A percentile compares a stretch with the other conserved stretches of the same genome.
These are phyloP conservation scores for Rhopalosiphum padi DNA, from an alignment of 1,140 invertebrate genomes.

Conservation along the genomic window DNA sequence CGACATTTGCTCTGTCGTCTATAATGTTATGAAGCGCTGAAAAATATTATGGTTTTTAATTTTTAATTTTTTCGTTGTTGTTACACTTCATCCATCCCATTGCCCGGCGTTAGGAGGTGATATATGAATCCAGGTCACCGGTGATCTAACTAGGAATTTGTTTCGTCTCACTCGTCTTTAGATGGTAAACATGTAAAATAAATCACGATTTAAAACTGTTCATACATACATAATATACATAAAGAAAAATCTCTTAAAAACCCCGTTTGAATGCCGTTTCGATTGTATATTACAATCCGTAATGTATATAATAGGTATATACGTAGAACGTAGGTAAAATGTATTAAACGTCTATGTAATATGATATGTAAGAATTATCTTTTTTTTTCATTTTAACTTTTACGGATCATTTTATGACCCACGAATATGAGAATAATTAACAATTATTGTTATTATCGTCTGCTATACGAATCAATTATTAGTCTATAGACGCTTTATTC, in stretches of 20 bases:
- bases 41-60: neutral
- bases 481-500: neutral
- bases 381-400: neutral
- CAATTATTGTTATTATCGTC: neutral
- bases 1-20: neutral
- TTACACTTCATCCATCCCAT: neutral
- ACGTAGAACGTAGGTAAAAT: neutral
- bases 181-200: neutral
- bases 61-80: neutral
- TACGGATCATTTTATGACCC: neutral
- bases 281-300: neutral
- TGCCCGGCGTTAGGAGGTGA: neutral
- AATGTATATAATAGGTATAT: neutral
- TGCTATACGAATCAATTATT: neutral
- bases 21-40: neutral
- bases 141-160: neutral
- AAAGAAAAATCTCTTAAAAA: neutral
- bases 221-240: neutral
- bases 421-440: neutral
- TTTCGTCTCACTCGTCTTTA: neutral
- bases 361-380: neutral
- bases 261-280: neutral
- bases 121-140: neutral
- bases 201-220: neutral
- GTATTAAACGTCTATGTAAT: neutral